Conservation (phyloP, 2,888 invertebrate species). For the Encarsia formosa region DNA sequence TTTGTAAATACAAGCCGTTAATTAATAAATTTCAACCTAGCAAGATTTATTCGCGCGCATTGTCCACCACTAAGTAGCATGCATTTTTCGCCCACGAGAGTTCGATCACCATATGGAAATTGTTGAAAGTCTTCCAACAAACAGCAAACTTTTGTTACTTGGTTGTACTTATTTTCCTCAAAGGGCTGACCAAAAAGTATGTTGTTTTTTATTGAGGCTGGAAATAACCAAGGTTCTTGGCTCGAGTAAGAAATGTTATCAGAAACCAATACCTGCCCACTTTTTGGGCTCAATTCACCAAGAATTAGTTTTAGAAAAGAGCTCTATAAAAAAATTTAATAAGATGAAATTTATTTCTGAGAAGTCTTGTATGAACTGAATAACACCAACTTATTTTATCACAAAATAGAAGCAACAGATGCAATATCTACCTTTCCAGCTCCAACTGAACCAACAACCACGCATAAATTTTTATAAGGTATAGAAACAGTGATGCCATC, state of each 20-base stretch:
- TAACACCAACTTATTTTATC: too few relatives aligned
- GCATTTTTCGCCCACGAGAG: constrained; percentile 74
- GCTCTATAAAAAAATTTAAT: constrained; percentile 42
- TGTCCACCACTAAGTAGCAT: constrained; percentile 76
- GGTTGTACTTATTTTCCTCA: constrained; percentile 54
- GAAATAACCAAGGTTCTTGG: constrained; percentile 77
- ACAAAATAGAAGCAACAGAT: too few relatives aligned
- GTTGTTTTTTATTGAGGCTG: constrained; percentile 69
- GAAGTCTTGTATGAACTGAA: not conserved
- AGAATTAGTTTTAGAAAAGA: constrained; percentile 66
- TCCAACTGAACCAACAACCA: constrained; percentile 86
- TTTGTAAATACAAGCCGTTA: not conserved
- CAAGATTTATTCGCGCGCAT: constrained; percentile 67
- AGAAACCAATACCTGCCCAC: constrained; percentile 60
- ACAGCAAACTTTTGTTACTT: constrained; percentile 62
- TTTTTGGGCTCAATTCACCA: constrained; percentile 62
- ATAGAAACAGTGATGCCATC: constrained; percentile 56
- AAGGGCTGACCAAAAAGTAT: constrained; percentile 71
- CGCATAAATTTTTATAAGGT: constrained; percentile 60
- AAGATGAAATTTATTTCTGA: not conserved
- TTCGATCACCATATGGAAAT: constrained; percentile 68
- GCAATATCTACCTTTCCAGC: constrained; percentile 66
- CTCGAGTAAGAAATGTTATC: constrained; percentile 69
- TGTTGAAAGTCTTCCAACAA: constrained; percentile 65
- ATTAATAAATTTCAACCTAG: too few relatives aligned